phyloP scores from a whole-genome alignment of 2,888 invertebrate genomes.

The Synergus japonicus region DNA sequence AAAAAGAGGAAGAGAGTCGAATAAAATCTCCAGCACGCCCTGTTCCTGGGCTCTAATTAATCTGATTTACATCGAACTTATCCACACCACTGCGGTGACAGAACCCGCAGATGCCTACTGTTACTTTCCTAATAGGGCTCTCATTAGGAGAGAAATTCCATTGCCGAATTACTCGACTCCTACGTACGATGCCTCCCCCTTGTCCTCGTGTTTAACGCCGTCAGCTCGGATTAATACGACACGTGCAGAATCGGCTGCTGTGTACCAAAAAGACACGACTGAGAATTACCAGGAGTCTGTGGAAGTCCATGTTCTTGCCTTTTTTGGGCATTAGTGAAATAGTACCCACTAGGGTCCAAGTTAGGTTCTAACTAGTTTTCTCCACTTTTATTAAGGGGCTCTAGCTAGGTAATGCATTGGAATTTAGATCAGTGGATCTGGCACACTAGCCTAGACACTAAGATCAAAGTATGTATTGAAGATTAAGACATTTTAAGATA shows the following conservation, averaged over 20 bases:
- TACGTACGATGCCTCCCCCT: conserved; percentile 42
- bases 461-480: too few relatives aligned
- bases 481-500: too few relatives aligned
- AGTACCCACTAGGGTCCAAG: too few relatives aligned
- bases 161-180: conserved; percentile 59
- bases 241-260: conserved; percentile 46
- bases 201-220: conserved; percentile 60
- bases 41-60: conserved; percentile 69
- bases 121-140: conserved; percentile 74
- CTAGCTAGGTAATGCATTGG: too few relatives aligned
- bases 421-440: too few relatives aligned
- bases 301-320: background rate
- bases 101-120: conserved; percentile 64
- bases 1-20: conserved; percentile 50
- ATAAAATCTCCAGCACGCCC: conserved; percentile 49
- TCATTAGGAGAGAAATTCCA: conserved; percentile 71
- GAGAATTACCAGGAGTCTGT: conserved; percentile 34
- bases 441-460: too few relatives aligned
- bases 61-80: conserved; percentile 72
- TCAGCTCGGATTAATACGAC: conserved; percentile 56
- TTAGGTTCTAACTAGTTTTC: too few relatives aligned
- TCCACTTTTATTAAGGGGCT: too few relatives aligned
- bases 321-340: background rate
- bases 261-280: conserved; percentile 42
- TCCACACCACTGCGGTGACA: conserved; percentile 62